These are phyloP conservation scores for Cyprinodon brontotheroides DNA, from an alignment of 2,113 vertebrate genomes.

Conservation along the genomic window DNA sequence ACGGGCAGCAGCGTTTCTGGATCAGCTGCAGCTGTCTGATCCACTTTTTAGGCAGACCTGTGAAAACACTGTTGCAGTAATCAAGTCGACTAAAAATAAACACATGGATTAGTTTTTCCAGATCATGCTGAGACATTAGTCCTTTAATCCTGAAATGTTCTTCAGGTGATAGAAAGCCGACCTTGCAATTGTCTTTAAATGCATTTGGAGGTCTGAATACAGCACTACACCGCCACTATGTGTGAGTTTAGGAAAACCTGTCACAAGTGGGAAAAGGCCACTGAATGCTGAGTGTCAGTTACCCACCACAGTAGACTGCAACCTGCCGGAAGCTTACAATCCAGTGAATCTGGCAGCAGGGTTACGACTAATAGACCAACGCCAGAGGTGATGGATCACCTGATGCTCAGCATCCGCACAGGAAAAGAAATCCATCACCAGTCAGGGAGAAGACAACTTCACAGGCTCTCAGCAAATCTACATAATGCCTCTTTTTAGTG, in stretches of 20 bases:
- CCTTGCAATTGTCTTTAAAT: too few species aligned
- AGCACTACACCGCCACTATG: background rate
- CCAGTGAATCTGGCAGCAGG: conserved; percentile 17
- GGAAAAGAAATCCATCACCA: conserved; percentile 25
- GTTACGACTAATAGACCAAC: conserved; percentile 29
- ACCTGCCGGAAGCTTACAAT: conserved; percentile 28
- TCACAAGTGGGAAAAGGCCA: conserved; percentile 31
- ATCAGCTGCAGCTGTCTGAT: too few species aligned
- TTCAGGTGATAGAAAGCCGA: too few species aligned
- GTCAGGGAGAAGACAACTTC: conserved; percentile 22
- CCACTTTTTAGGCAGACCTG: too few species aligned
- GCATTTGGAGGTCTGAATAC: too few species aligned
- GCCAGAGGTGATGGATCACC: conserved; percentile 49
- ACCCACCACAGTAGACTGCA: conserved; percentile 32
- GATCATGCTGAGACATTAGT: too few species aligned
- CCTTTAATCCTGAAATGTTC: too few species aligned
- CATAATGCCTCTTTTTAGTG: conserved; percentile 21
- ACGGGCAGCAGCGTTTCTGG: too few species aligned
- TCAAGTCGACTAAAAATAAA: too few species aligned
- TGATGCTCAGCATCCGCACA: background rate
- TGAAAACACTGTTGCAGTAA: too few species aligned
- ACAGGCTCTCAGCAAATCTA: conserved; percentile 6
- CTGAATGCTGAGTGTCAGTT: conserved; percentile 35
- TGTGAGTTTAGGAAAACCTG: conserved; percentile 30
- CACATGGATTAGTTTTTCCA: too few species aligned